Base-by-base conservation (phyloP, 2,888 invertebrate genomes). In the Heliothis peltigera region DNA sequence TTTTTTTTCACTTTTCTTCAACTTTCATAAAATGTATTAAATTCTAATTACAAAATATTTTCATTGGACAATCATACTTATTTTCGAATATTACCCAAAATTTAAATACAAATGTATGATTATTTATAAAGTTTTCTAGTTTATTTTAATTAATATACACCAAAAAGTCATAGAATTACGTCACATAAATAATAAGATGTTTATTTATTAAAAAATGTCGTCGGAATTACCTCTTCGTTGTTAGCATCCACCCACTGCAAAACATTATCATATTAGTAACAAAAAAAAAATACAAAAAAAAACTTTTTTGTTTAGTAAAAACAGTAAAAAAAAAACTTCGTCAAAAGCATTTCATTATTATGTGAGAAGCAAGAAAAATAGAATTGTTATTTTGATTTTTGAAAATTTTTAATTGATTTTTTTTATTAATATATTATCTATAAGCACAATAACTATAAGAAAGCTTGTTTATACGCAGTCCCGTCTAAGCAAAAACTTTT, bases 191-290 rank as follows among this genome's bases (percentile, higher is more conserved):
- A 32, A 32, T 10, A 6, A 58, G 5, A 32, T 35, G 7, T 21
- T 22, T 77, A 32, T 32, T 64, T 73, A 72, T 70, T 76, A 82
- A 83, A 83, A 80, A 64, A 75, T 82, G 54, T 67, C 49, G 67
- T 79, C 77, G 64, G 83, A 86, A 84, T 96, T 96, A 96, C 96
- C 96, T 96, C 96, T 81, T 96, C 96, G 91, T 95, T 96, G 94
- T 95, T 96, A 92, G 96, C 95, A 94, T 96, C 96, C 92, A 96
- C 96, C 96, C 96, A 96, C 96, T 96, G 96, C 85, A 94, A 95
- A 93, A 94, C 88, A 94, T 93, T 92, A 89, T 89, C 84, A 64
- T 70, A 96, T 94, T 93, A 93, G 93, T 92, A 87, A 95, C 89
- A 88, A 78, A 75, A 72, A 67, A 64, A 72, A 84, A 56, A 44